Conservation (phyloP, 2,797 vertebrate genomes). For the Rousettus madagascariensis region DNA sequence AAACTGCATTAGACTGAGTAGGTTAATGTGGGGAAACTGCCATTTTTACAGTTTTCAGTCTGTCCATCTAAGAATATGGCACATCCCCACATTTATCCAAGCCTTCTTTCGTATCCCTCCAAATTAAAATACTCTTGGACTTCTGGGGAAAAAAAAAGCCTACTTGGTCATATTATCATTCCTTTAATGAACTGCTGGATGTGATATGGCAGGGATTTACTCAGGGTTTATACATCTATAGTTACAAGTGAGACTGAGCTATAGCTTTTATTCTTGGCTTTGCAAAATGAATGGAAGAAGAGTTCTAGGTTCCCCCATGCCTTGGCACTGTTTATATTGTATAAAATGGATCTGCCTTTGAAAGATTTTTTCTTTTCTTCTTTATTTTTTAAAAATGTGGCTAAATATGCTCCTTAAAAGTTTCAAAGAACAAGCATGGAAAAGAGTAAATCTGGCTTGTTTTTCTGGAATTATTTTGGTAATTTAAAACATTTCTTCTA, state of each 20-base stretch:
- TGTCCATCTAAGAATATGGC: background rate
- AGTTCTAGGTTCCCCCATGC: background rate
- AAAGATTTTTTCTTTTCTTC: background rate
- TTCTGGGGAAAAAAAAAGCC: background rate
- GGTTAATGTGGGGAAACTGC: background rate
- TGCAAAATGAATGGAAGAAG: background rate
- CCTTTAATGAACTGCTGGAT: background rate
- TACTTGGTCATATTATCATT: background rate
- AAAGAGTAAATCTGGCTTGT: background rate
- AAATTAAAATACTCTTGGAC: background rate
- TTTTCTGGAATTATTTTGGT: slow-evolving; percentile 26
- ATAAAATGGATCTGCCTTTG: background rate
- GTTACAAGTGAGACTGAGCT: background rate
- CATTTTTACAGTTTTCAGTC: background rate
- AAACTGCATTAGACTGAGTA: background rate
- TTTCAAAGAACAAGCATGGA: slow-evolving; percentile 23
- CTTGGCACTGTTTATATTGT: background rate
- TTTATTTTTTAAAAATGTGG: background rate
- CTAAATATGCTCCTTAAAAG: background rate
- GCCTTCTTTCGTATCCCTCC: background rate
- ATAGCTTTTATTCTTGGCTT: background rate
- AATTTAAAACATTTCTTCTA: background rate
- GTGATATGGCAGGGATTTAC: background rate
- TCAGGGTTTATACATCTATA: background rate
- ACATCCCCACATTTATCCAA: background rate